Conservation (phyloP, 30 jellyfish, hydroid and myxozoan species). For the Morbakka virulenta region DNA sequence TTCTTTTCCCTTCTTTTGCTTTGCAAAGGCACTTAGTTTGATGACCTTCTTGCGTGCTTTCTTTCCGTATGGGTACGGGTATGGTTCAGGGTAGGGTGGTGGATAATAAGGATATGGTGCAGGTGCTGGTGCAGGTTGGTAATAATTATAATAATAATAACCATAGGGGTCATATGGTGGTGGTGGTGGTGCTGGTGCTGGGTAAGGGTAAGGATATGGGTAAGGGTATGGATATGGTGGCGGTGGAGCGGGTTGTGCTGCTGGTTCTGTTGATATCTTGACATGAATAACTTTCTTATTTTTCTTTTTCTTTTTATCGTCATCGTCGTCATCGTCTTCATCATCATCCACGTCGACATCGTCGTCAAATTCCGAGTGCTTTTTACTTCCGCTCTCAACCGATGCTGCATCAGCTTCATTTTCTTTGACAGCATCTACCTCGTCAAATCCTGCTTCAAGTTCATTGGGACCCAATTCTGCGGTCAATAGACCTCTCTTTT, state of each 20-base stretch:
- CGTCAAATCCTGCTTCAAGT: conserved; percentile 47
- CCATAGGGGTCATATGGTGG: too few species aligned
- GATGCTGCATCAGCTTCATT: conserved; percentile 7
- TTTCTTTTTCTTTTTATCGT: conserved; percentile 35
- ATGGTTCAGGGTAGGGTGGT: too few species aligned
- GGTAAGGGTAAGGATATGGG: too few species aligned
- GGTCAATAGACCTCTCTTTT: conserved; percentile 59
- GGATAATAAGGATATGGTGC: too few species aligned
- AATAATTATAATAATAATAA: too few species aligned
- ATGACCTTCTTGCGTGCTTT: too few species aligned
- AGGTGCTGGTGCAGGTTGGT: too few species aligned
- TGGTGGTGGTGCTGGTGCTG: conserved; percentile 39
- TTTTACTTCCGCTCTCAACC: conserved; percentile 32
- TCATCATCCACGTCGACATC: conserved; percentile 64
- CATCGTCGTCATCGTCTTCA: conserved; percentile 25
- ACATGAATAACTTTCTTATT: not conserved
- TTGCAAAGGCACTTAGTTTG: too few species aligned
- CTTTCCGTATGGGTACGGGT: too few species aligned
- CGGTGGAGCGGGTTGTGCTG: conserved; percentile 28
- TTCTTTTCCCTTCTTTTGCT: too few species aligned
- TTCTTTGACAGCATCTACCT: conserved; percentile 35
- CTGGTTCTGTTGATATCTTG: conserved; percentile 18
- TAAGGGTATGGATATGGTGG: conserved; percentile 29
- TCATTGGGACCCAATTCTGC: conserved; percentile 44
- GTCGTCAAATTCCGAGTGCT: conserved; percentile 35